A percentile compares a stretch with the other conserved stretches of the same genome.
These are phyloP conservation scores for Yponomeuta cagnagella DNA, from an alignment of 2,888 invertebrate genomes.

Conservation along the genomic window DNA sequence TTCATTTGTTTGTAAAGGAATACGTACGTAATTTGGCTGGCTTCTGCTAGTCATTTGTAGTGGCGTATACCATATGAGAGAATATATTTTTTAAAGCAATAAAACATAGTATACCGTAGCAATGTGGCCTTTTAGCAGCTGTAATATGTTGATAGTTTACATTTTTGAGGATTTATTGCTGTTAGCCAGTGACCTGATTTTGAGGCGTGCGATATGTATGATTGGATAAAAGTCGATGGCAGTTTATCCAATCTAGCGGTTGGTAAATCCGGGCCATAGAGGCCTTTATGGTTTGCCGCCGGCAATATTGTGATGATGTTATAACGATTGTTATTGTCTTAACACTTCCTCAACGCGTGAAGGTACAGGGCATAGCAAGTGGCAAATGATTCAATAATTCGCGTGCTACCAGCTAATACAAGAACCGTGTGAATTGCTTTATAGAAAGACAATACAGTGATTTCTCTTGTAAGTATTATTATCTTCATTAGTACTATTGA, in stretches of 20 bases:
- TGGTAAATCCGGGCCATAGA: background rate
- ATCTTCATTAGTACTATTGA: background rate
- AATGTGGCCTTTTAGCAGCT: conserved; percentile 4
- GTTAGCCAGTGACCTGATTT: background rate
- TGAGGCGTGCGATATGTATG: background rate
- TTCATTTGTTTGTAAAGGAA: too few relatives aligned
- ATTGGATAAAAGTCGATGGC: background rate
- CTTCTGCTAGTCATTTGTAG: too few relatives aligned
- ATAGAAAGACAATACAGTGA: background rate
- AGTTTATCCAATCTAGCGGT: background rate
- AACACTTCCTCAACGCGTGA: background rate
- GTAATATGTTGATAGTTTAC: conserved; percentile 16
- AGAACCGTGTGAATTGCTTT: background rate
- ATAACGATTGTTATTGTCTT: background rate
- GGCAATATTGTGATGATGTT: background rate
- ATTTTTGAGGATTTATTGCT: conserved; percentile 1
- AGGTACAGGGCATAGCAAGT: background rate
- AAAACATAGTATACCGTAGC: background rate
- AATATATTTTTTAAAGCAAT: conserved; percentile 13
- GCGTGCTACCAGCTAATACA: background rate
- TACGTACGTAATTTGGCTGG: too few relatives aligned
- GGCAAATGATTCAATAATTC: background rate
- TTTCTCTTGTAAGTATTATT: background rate
- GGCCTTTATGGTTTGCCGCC: background rate
- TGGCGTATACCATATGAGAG: background rate